phyloP scores from a whole-genome alignment of 2,113 vertebrate genomes.

The Hirundichthys speculiger region DNA sequence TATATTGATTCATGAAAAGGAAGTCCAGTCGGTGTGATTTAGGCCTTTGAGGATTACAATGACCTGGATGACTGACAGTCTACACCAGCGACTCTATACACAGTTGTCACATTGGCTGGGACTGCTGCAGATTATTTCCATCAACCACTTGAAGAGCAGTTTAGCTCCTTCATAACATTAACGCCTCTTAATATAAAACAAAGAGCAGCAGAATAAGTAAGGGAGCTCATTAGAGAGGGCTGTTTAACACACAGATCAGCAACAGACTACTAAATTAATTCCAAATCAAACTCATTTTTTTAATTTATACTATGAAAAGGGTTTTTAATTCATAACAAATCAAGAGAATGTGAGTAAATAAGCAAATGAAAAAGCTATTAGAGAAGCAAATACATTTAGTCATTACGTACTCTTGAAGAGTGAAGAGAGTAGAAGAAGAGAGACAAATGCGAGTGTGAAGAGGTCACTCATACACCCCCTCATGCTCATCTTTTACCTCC shows the following conservation, averaged over 20 bases:
- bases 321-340: constrained; percentile 3
- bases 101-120: neutral
- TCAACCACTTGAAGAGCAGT: no score
- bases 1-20: no score
- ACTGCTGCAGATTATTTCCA: constrained; percentile 3
- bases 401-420: constrained; percentile 26
- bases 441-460: constrained; percentile 42
- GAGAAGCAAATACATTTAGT: constrained; percentile 2
- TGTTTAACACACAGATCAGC: neutral
- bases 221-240: neutral
- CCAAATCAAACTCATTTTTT: neutral
- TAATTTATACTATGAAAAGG: neutral
- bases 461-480: constrained; percentile 64
- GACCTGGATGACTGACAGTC: no score
- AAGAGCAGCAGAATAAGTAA: neutral
- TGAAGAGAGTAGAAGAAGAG: constrained; percentile 26
- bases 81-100: neutral
- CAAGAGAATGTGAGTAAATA: neutral
- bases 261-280: constrained; percentile 2
- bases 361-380: neutral
- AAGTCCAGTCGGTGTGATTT: no score
- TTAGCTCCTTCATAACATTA: neutral
- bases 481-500: constrained; percentile 62
- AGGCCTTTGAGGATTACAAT: no score
- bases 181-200: constrained; percentile 5